A percentile compares a stretch with the other conserved stretches of the same genome.
These are phyloP conservation scores for Drosophila pegasa DNA, from an alignment of 2,888 invertebrate species.

Conservation along the genomic window DNA sequence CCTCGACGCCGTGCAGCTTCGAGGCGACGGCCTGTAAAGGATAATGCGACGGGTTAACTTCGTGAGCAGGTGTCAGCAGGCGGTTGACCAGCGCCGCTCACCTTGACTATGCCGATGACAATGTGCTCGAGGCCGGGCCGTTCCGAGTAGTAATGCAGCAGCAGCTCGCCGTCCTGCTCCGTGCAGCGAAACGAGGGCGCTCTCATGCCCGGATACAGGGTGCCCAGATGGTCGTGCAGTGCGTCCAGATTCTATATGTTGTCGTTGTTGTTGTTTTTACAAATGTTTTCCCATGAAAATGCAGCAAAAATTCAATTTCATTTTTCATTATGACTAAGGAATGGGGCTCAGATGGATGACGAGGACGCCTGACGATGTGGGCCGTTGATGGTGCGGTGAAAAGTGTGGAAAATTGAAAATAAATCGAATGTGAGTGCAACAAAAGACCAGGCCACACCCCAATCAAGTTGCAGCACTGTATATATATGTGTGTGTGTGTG, in stretches of 20 bases:
- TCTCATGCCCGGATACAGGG: slow-evolving; percentile 96
- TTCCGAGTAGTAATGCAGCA: slow-evolving; percentile 98
- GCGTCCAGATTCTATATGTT: slow-evolving; percentile 94
- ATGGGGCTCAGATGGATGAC: slow-evolving; percentile 43
- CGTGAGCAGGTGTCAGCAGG: slow-evolving; percentile 6
- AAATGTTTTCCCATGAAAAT: slow-evolving; percentile 47
- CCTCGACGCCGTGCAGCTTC: slow-evolving; percentile 96
- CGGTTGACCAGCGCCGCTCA: slow-evolving; percentile 79
- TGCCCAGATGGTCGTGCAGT: slow-evolving; percentile 96
- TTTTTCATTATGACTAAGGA: slow-evolving; percentile 77
- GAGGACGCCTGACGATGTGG: slow-evolving; percentile 33
- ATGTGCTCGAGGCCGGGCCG: slow-evolving; percentile 97
- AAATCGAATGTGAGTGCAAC: slow-evolving; percentile 81
- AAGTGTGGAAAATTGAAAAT: slow-evolving; percentile 80
- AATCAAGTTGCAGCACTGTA: slow-evolving; percentile 20
- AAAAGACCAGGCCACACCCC: slow-evolving; percentile 54
- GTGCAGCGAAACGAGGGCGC: slow-evolving; percentile 98
- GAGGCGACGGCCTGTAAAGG: slow-evolving; percentile 93
- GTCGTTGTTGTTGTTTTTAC: slow-evolving; percentile 49
- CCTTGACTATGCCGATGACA: slow-evolving; percentile 98
- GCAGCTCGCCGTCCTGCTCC: slow-evolving; percentile 95
- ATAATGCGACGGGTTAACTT: slow-evolving; percentile 22
- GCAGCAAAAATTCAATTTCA: slow-evolving; percentile 79
- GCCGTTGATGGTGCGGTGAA: slow-evolving; percentile 59
- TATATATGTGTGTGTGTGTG: slow-evolving; percentile 7